phyloP scores from a whole-genome alignment of 2,888 invertebrate species.

The Hololepta plana region DNA sequence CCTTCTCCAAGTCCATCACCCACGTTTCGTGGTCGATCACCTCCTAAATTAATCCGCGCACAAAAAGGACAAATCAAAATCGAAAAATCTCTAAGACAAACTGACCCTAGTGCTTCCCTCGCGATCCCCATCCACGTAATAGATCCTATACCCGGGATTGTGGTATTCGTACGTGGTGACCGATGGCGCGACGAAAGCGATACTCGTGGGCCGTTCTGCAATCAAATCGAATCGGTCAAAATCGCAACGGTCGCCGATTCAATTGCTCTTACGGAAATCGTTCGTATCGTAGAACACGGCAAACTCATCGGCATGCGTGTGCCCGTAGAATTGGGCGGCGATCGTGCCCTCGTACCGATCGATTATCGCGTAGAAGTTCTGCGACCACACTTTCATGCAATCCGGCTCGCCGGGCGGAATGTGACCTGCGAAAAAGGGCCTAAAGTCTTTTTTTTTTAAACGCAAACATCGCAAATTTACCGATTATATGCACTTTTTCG shows the following conservation, averaged over 20 bases:
- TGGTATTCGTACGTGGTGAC: slow-evolving; percentile 82
- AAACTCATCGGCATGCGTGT: slow-evolving; percentile 86
- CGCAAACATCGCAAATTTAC: slow-evolving; percentile 15
- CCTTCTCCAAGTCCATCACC: slow-evolving; percentile 84
- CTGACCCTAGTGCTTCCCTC: slow-evolving; percentile 57
- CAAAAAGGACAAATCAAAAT: slow-evolving; percentile 2
- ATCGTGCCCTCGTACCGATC: slow-evolving; percentile 78
- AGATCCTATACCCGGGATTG: slow-evolving; percentile 91
- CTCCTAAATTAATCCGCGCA: slow-evolving; percentile 33
- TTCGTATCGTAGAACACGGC: slow-evolving; percentile 78
- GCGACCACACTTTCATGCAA: slow-evolving; percentile 87
- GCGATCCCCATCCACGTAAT: slow-evolving; percentile 86
- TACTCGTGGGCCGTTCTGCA: slow-evolving; percentile 56
- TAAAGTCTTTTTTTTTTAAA: neutral
- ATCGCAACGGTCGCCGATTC: slow-evolving; percentile 2
- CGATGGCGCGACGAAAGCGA: slow-evolving; percentile 86
- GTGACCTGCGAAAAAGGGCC: slow-evolving; percentile 39
- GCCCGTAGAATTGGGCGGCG: slow-evolving; percentile 81
- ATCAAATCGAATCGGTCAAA: slow-evolving; percentile 9
- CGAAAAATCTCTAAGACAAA: slow-evolving; percentile 7
- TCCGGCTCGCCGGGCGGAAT: slow-evolving; percentile 88
- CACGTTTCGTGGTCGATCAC: slow-evolving; percentile 91
- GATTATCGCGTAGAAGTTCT: slow-evolving; percentile 77
- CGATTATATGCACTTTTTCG: slow-evolving; percentile 93
- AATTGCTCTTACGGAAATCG: slow-evolving; percentile 42